These are phyloP conservation scores for Hydrozoanthus tunicans DNA, from an alignment of 64 coral and sea anemone species.

Conservation along the genomic window DNA sequence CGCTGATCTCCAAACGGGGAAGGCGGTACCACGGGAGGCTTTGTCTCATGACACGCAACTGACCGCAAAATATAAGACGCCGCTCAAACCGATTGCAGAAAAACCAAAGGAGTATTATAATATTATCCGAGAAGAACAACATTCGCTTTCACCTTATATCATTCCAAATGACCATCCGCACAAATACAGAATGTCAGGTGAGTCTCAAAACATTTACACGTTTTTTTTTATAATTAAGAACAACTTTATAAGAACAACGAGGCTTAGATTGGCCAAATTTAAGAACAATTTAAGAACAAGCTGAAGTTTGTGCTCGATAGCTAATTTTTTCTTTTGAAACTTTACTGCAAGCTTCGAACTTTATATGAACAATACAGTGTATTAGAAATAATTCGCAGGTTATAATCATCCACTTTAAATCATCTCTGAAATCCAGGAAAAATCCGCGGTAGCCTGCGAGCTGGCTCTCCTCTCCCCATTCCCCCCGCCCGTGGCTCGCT, in stretches of 20 bases:
- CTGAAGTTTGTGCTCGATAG: too few species aligned
- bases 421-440: too few species aligned
- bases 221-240: background rate
- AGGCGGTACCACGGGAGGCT: background rate
- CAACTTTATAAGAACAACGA: too few species aligned
- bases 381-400: too few species aligned
- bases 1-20: constrained; percentile 36
- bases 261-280: too few species aligned
- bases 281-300: too few species aligned
- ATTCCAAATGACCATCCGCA: constrained; percentile 36
- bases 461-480: too few species aligned
- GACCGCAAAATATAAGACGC: constrained; percentile 41
- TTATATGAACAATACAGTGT: too few species aligned
- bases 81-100: constrained; percentile 29
- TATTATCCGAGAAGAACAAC: constrained; percentile 28
- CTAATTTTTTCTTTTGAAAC: background rate
- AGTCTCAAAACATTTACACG: background rate
- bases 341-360: background rate
- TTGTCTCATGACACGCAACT: constrained; percentile 22
- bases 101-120: constrained; percentile 51
- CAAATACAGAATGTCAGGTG: constrained; percentile 56
- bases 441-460: too few species aligned
- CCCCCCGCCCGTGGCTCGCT: too few species aligned
- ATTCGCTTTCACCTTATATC: constrained; percentile 40
- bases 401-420: too few species aligned